Evolutionary conservation across 2,113 vertebrate genomes (phyloP), one percentile per base, ranked within the genome.

Genomic region (Peromyscus maniculatus): DNA sequence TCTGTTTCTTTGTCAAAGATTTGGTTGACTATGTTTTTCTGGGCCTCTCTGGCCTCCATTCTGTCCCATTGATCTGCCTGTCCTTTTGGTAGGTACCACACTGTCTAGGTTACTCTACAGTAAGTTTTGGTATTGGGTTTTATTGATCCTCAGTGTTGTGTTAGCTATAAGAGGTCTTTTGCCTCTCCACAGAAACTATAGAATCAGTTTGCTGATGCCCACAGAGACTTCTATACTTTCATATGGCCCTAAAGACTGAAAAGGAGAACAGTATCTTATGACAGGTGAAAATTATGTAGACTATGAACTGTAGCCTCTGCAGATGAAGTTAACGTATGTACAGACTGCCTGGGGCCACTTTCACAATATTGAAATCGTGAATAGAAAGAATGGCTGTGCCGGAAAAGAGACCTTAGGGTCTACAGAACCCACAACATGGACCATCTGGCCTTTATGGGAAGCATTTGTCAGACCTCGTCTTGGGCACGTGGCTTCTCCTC

Each of bases 1-100:
- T 94, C 90, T 89, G 31, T 36, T 57, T 93, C 57, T 75, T 71
- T 75, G 59, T 79, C 64, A 92, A 88, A 89, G 31, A 59, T n/a
- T 84, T 24, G 17, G 72, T 64, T 74, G 74, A 26, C 64, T 95
- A 2, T 64, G 7, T 91, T 87, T 71, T 19, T 69, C 31, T 59
- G 59, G 33, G 52, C 79, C 66, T 71, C 10, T 66, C 83, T 46
- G 39, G 11, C 11, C 52, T 66, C 49, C 19, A 0, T 67, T 72
- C 83, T 28, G n/a, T 71, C 43, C 10, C 16, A 11, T 11, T 31
- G 59, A 31, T 91, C 64, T 82, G 62, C 62, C 59, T 91, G 0
- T 67, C 77, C 28, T 49, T 43, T 69, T 55, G 84, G 17, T 22
- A 87, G 3, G 16, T 49, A 36, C 9, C 19, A 19, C 46, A 10